Conservation (phyloP, 2,113 vertebrate species). For the Peromyscus leucopus region DNA sequence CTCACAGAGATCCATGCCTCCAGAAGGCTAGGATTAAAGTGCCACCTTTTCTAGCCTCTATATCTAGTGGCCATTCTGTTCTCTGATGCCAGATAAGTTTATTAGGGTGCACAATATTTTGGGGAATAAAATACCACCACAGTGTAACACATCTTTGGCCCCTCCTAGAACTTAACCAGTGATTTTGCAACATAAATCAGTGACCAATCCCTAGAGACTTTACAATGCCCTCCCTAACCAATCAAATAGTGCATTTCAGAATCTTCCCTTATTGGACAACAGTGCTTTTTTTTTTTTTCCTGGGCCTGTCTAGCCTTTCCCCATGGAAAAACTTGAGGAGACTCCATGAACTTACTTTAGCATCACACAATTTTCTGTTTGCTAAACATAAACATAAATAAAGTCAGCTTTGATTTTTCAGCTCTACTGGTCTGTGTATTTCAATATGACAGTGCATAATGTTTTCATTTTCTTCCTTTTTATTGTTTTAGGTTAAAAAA, state of each 20-base stretch:
- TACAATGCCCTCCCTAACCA: background rate
- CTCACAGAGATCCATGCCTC: no score
- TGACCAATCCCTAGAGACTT: slow-evolving; percentile 13
- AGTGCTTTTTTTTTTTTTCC: background rate
- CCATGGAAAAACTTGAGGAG: background rate
- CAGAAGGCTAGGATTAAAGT: no score
- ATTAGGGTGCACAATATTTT: no score
- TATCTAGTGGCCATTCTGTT: no score
- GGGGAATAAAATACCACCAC: no score
- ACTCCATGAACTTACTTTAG: slow-evolving; percentile 34
- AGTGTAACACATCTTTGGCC: background rate
- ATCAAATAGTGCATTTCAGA: slow-evolving; percentile 39
- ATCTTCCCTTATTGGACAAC: slow-evolving; percentile 43
- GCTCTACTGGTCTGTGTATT: slow-evolving; percentile 24
- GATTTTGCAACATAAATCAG: slow-evolving; percentile 37
- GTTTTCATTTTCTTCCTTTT: slow-evolving; percentile 53
- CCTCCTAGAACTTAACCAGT: slow-evolving; percentile 36
- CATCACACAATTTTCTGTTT: background rate
- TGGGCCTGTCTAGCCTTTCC: background rate
- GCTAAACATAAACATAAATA: slow-evolving; percentile 39
- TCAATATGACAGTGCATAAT: slow-evolving; percentile 47
- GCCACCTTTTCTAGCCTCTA: no score
- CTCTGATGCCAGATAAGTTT: no score
- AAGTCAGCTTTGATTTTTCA: slow-evolving; percentile 61
- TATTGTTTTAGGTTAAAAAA: slow-evolving; percentile 30